phyloP scores from a whole-genome alignment of 2,888 invertebrate species.

The Colostygia pectinataria region DNA sequence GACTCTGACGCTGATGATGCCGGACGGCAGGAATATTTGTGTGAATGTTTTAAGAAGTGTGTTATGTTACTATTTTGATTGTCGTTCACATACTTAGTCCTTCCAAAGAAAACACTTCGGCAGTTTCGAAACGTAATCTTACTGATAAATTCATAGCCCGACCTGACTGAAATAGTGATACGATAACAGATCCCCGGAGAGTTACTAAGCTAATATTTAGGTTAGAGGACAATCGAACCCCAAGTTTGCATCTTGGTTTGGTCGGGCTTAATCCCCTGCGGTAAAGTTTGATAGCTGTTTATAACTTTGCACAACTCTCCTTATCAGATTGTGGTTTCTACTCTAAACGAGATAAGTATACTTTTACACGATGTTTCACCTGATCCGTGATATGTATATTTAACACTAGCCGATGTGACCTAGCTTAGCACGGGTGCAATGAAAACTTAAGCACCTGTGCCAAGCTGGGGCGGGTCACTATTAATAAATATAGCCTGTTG shows the following conservation, averaged over 20 bases:
- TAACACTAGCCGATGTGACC: no score
- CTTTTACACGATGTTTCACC: no score
- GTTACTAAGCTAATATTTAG: slow-evolving; percentile 56
- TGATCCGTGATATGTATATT: no score
- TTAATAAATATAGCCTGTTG: no score
- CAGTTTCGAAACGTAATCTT: slow-evolving; percentile 4
- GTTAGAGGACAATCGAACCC: slow-evolving; percentile 48
- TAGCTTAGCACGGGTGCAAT: no score
- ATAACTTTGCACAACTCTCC: slow-evolving; percentile 17
- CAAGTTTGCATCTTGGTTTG: slow-evolving; percentile 41
- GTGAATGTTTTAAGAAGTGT: no score
- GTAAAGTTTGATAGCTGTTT: slow-evolving; percentile 26
- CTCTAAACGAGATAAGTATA: no score
- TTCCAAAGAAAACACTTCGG: neutral
- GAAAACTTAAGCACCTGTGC: no score
- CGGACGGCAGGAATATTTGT: no score
- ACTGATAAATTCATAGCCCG: slow-evolving; percentile 5
- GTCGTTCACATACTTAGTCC: neutral
- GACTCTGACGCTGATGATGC: no score
- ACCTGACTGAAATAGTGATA: slow-evolving; percentile 29
- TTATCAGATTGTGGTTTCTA: slow-evolving; percentile 13
- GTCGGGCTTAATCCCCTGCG: slow-evolving; percentile 33
- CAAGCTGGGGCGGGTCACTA: no score
- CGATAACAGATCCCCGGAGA: slow-evolving; percentile 53
- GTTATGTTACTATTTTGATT: no score